These are phyloP conservation scores for Chloromyia formosa DNA, from an alignment of 2,888 invertebrate species.

Conservation along the genomic window DNA sequence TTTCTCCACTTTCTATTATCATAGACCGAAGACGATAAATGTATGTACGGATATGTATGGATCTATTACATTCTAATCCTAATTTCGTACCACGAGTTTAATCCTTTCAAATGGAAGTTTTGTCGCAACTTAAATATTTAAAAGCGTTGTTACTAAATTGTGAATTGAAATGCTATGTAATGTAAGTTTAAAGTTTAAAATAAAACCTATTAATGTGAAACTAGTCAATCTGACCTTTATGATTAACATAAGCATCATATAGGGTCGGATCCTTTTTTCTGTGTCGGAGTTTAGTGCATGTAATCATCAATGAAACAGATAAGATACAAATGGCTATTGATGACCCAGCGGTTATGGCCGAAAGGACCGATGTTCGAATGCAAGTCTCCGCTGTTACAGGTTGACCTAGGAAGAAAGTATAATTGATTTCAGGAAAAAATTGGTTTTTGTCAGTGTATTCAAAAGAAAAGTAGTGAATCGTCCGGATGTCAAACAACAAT, in stretches of 20 bases:
- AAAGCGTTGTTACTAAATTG: neutral
- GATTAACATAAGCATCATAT: slow-evolving; percentile 69
- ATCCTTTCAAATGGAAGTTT: too few species aligned
- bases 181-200: neutral
- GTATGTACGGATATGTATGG: too few species aligned
- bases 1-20: too few species aligned
- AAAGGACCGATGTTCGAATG: slow-evolving; percentile 71
- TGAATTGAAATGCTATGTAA: too few species aligned
- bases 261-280: slow-evolving; percentile 65
- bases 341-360: slow-evolving; percentile 74
- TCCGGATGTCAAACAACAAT: too few species aligned
- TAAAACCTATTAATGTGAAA: neutral
- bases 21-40: too few species aligned
- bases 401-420: slow-evolving; percentile 38
- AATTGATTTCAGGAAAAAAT: too few species aligned
- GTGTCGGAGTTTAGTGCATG: slow-evolving; percentile 78
- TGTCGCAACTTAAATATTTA: neutral
- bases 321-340: slow-evolving; percentile 77
- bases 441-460: too few species aligned
- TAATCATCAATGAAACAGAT: slow-evolving; percentile 76
- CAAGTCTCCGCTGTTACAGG: slow-evolving; percentile 70
- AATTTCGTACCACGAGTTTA: too few species aligned
- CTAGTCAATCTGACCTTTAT: slow-evolving; percentile 72
- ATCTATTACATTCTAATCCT: too few species aligned
- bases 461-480: too few species aligned